Evolutionary conservation across 2,888 invertebrate genomes (phyloP).

Genomic region (Parnassius apollo): DNA sequence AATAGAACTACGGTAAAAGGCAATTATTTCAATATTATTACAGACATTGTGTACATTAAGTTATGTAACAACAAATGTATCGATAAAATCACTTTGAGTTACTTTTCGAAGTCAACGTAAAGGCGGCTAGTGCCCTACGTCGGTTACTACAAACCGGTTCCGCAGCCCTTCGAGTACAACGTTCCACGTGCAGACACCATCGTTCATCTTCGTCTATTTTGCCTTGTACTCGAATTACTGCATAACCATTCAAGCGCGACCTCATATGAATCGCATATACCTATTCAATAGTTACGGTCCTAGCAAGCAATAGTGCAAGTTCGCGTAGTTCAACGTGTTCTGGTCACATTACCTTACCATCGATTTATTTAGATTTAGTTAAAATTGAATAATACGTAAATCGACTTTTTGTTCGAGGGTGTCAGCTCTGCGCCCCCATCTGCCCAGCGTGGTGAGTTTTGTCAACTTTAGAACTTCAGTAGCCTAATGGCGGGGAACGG

Average conservation of each 20-base stretch:
- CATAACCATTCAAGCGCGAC: conserved; percentile 36
- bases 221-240: conserved; percentile 41
- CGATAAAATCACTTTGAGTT: conserved; percentile 47
- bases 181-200: conserved; percentile 67
- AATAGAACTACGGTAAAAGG: too few species aligned
- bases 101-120: conserved; percentile 39
- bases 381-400: too few species aligned
- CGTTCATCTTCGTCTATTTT: conserved; percentile 75
- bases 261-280: conserved; percentile 28
- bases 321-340: conserved; percentile 30
- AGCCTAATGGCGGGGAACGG: too few species aligned
- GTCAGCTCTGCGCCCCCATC: too few species aligned
- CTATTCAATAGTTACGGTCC: conserved; percentile 26
- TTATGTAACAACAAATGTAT: conserved; percentile 23
- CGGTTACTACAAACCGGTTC: conserved; percentile 70
- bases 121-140: conserved; percentile 63
- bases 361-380: conserved; percentile 40
- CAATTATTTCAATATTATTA: too few species aligned
- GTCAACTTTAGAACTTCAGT: too few species aligned
- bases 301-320: conserved; percentile 7
- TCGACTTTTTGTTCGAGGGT: neutral
- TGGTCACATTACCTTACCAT: conserved; percentile 41
- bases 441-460: too few species aligned
- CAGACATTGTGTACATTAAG: too few species aligned
- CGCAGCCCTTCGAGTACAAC: conserved; percentile 44